Base-by-base conservation (phyloP, 2,113 vertebrate species). In the Tragelaphus buxtoni region DNA sequence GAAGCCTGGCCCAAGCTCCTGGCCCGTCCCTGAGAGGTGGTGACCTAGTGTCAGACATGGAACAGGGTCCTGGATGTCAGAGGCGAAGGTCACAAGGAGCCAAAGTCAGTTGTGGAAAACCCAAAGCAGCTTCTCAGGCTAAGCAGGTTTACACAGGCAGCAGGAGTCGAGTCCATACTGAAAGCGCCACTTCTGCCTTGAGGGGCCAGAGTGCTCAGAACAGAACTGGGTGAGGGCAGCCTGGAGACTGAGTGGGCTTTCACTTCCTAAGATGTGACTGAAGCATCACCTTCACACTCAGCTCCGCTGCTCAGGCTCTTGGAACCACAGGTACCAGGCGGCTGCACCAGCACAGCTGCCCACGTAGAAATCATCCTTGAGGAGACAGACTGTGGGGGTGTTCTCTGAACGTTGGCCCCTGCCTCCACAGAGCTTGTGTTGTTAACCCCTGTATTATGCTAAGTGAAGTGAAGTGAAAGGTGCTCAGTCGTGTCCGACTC, bases 401-500 rank as follows among this genome's bases (percentile, higher is more conserved):
- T 28, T 42, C 1, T 14, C 20, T 28, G 10, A 26, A 30, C 4
- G 3, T 1, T 20, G 45, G 32, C 7, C 24, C 17, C 9, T 0
- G 0, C 51, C 79, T 22, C 20, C 49, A 14, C 79, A 81, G 49
- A 77, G n/a, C 42, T 58, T 11, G 4, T 20, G 39, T 14, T 55
- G 20, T 45, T 56, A 56, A 18, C 20, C 0, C 0, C 3, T 85
- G 13, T 69, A 39, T 69, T 69, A 6, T 1, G 2, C n/a, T 5
- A 20, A 69, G 63, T 35, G 63, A 69, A 65, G 63, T 35, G 17
- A 35, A 69, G 65, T 39, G 65, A 69, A 69, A 22, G n/a, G n/a
- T 4, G 0, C n/a, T 22, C 9, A 22, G n/a, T 3, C 11, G 4
- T 72, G n/a, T 72, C 18, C 0, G 0, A 12, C 18, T 22, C n/a